Evolutionary conservation across 2,113 vertebrate species (phyloP).

Genomic region (Proteles cristata): DNA sequence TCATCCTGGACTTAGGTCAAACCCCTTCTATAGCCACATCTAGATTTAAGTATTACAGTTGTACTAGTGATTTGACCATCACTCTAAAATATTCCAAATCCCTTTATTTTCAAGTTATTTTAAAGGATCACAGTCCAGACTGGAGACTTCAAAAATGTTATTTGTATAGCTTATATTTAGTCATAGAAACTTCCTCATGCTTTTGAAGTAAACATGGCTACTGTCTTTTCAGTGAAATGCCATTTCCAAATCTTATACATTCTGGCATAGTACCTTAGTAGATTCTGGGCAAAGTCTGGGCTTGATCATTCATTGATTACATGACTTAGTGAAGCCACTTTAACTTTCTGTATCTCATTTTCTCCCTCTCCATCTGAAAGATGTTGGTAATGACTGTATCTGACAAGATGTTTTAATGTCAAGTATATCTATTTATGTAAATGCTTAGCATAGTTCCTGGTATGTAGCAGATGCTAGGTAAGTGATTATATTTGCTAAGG

Average conservation of each 20-base stretch:
- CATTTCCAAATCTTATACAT: neutral
- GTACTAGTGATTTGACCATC: neutral
- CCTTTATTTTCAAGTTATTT: neutral
- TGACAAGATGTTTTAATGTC: neutral
- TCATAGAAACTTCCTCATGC: neutral
- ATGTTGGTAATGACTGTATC: neutral
- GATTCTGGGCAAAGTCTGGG: neutral
- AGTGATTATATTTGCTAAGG: neutral
- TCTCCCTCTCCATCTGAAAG: neutral
- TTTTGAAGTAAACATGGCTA: neutral
- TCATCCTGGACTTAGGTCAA: neutral
- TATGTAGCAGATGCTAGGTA: neutral
- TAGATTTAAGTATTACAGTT: neutral
- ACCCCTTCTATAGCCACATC: neutral
- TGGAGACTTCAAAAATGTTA: neutral
- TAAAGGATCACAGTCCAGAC: neutral
- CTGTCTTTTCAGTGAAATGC: neutral
- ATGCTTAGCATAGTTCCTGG: neutral
- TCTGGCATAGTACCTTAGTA: neutral
- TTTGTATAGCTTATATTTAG: neutral
- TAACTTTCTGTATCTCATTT: neutral
- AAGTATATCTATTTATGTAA: neutral
- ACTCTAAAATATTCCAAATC: neutral
- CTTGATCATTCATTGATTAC: neutral
- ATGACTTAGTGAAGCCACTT: neutral